phyloP scores from a whole-genome alignment of 2,888 invertebrate genomes.

The Electrophaes corylata region DNA sequence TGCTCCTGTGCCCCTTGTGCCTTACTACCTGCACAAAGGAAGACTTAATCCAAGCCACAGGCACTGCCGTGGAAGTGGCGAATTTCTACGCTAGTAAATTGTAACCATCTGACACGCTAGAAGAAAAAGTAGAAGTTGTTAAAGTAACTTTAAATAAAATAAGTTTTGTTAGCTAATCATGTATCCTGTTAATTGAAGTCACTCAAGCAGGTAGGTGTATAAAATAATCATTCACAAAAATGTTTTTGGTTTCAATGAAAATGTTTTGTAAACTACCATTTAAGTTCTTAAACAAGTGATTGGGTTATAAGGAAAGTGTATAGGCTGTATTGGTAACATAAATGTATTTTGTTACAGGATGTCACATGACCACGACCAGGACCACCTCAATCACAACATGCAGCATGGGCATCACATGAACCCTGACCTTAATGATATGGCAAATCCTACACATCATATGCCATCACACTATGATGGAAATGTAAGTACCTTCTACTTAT shows the following conservation, averaged over 20 bases:
- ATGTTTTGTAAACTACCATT: slow-evolving; percentile 29
- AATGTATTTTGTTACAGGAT: slow-evolving; percentile 19
- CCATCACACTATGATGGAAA: slow-evolving; percentile 12
- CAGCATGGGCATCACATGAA: slow-evolving; percentile 2
- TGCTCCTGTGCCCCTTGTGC: too few species aligned
- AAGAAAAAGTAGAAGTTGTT: too few species aligned
- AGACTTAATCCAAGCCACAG: too few species aligned
- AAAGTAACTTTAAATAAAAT: too few species aligned
- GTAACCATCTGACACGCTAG: too few species aligned
- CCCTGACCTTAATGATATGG: slow-evolving; percentile 5
- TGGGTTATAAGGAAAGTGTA: slow-evolving; percentile 1
- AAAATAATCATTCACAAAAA: slow-evolving; percentile 16
- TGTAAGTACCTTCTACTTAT: slow-evolving; percentile 11
- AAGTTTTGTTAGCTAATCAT: too few species aligned
- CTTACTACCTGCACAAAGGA: too few species aligned
- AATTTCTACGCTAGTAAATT: too few species aligned
- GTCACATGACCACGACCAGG: slow-evolving; percentile 22
- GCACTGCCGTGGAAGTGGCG: too few species aligned
- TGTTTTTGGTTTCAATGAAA: slow-evolving; percentile 20
- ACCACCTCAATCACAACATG: not conserved
- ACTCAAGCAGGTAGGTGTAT: too few species aligned
- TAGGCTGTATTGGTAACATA: not conserved
- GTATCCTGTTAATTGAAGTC: too few species aligned
- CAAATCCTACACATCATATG: slow-evolving; percentile 19
- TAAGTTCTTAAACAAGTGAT: slow-evolving; percentile 16